A percentile compares a stretch with the other conserved stretches of the same genome.
Conservation (phyloP, 1,140 invertebrate genomes). For the Musca domestica region DNA sequence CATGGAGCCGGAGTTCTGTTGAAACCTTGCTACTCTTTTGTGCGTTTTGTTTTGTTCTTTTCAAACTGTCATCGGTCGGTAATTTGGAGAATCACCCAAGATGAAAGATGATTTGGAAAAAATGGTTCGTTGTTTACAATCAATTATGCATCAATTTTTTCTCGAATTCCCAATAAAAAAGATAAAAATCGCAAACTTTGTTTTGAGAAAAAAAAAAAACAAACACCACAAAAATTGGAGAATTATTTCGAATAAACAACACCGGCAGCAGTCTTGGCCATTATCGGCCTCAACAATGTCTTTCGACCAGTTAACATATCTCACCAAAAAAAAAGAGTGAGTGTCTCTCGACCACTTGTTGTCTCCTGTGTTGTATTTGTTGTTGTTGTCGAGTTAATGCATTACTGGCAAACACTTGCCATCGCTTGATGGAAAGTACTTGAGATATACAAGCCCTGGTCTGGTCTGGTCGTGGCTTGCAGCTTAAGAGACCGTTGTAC, state of each 20-base stretch:
- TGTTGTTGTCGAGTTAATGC: too few species aligned
- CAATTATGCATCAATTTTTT: constrained; percentile 36
- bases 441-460: not conserved
- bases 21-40: constrained; percentile 4
- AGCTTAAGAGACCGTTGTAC: too few species aligned
- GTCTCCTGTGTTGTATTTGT: too few species aligned
- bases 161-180: constrained; percentile 16
- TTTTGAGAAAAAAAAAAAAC: not conserved
- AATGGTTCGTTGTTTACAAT: constrained; percentile 52
- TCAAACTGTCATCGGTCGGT: not conserved
- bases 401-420: too few species aligned
- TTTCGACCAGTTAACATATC: too few species aligned
- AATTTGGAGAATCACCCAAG: not conserved
- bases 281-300: too few species aligned
- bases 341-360: not conserved
- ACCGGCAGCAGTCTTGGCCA: too few species aligned
- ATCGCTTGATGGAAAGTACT: not conserved
- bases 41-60: not conserved
- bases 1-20: not conserved
- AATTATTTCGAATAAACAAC: too few species aligned
- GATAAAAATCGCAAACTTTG: constrained; percentile 16
- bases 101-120: constrained; percentile 42
- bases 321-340: too few species aligned
- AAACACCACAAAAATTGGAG: too few species aligned
- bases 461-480: too few species aligned